A percentile compares a stretch with the other conserved stretches of the same genome.
phyloP scores from a whole-genome alignment of 2,888 invertebrate genomes.

The Xestia rhomboidea region DNA sequence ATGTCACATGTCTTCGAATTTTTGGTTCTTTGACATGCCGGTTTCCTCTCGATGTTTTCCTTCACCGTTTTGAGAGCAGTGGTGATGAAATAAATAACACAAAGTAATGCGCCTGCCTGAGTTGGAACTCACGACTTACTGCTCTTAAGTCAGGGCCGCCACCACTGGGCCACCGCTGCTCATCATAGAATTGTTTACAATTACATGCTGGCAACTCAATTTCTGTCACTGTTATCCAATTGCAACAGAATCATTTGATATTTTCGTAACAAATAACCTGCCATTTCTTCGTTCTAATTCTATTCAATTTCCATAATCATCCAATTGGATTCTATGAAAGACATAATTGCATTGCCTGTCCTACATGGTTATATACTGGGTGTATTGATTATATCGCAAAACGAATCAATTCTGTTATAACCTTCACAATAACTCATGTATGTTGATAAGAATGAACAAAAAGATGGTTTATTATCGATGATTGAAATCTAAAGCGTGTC shows the following conservation, averaged over 20 bases:
- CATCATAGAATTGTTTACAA: too few species aligned
- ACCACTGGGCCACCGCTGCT: too few species aligned
- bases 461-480: slow-evolving; percentile 64
- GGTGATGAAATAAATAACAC: too few species aligned
- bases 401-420: slow-evolving; percentile 37
- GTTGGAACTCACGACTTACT: too few species aligned
- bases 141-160: too few species aligned
- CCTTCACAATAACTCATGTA: slow-evolving; percentile 52
- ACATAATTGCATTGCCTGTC: slow-evolving; percentile 16
- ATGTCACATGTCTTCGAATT: too few species aligned
- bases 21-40: too few species aligned
- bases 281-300: background rate
- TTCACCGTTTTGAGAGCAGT: too few species aligned
- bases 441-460: slow-evolving; percentile 60
- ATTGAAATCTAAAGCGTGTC: slow-evolving; percentile 65
- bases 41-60: too few species aligned
- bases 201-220: background rate
- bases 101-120: too few species aligned
- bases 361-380: background rate
- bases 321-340: slow-evolving; percentile 19
- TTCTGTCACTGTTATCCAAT: background rate
- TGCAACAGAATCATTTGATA: background rate
- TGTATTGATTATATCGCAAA: slow-evolving; percentile 33
- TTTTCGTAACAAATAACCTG: background rate
- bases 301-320: background rate